These are phyloP conservation scores for Drosophila insularis DNA, from an alignment of 1,140 invertebrate species.

Conservation along the genomic window DNA sequence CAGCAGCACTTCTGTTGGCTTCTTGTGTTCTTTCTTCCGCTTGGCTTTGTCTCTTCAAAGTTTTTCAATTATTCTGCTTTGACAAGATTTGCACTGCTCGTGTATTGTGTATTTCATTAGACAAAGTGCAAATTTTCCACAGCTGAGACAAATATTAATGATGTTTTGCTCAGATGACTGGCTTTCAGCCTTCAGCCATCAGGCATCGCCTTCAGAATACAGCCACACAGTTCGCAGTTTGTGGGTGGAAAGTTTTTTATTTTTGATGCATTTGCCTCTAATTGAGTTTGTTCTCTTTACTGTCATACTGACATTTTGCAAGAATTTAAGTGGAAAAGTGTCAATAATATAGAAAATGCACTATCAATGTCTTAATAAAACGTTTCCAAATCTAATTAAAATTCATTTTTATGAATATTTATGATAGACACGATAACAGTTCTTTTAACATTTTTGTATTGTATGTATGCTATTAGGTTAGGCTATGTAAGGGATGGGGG, in stretches of 20 bases:
- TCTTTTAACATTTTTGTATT: no score
- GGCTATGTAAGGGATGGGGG: no score
- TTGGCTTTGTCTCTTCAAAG: slow-evolving; percentile 45
- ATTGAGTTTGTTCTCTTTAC: not conserved
- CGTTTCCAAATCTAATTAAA: no score
- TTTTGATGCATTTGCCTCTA: not conserved
- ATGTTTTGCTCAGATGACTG: slow-evolving; percentile 21
- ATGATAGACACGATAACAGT: no score
- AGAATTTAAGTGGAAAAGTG: no score
- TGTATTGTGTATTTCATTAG: slow-evolving; percentile 36
- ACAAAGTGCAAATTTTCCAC: slow-evolving; percentile 35
- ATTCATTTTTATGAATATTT: no score
- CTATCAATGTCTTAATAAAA: no score
- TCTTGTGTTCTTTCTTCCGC: slow-evolving; percentile 12
- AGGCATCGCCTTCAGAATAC: not conserved
- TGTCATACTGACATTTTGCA: slow-evolving; percentile 2
- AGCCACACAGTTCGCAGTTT: not conserved
- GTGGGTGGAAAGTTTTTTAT: not conserved
- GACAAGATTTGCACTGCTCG: slow-evolving; percentile 47
- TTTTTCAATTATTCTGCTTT: slow-evolving; percentile 75
- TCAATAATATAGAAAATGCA: not conserved
- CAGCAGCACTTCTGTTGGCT: slow-evolving; percentile 34
- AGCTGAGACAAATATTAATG: slow-evolving; percentile 64
- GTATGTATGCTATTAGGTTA: no score
- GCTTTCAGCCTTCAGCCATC: slow-evolving; percentile 9